Percentiles rank a stretch among this genome's conserved stretches.
Evolutionary conservation across 1,140 invertebrate species (phyloP).

Genomic region (Lepeophtheirus salmonis): DNA sequence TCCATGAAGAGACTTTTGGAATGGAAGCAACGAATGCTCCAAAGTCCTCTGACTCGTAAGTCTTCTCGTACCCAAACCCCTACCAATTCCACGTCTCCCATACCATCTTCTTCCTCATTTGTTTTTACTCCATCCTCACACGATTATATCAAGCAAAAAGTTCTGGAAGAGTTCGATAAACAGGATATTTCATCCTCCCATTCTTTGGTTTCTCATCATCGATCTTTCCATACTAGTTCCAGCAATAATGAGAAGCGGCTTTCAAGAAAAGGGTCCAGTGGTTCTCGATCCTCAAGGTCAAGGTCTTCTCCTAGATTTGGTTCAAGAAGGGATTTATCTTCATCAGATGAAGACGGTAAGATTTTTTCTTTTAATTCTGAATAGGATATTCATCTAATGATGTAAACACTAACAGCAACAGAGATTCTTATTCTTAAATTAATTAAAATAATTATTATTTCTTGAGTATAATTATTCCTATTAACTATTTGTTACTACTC

Average conservation of each 20-base stretch:
- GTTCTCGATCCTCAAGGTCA: conserved; percentile 7
- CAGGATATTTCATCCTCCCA: conserved; percentile 19
- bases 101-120: conserved; percentile 1
- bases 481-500: too few relatives aligned
- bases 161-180: conserved; percentile 21
- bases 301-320: conserved; percentile 15
- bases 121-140: not conserved
- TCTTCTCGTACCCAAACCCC: conserved; percentile 25
- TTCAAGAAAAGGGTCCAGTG: conserved; percentile 10
- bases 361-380: not conserved
- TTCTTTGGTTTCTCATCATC: conserved; percentile 18
- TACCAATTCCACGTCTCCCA: conserved; percentile 15
- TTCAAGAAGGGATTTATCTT: conserved; percentile 20
- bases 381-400: not conserved
- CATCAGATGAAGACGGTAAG: conserved; percentile 22
- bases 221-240: conserved; percentile 15
- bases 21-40: conserved; percentile 80
- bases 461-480: too few relatives aligned
- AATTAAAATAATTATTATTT: not conserved
- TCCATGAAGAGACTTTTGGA: conserved; percentile 72
- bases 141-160: conserved; percentile 27
- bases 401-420: not conserved
- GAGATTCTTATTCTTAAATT: not conserved
- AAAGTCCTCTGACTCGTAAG: conserved; percentile 62
- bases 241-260: conserved; percentile 18